phyloP scores from a whole-genome alignment of 2,113 vertebrate species.

The Mormyrus lacerda region DNA sequence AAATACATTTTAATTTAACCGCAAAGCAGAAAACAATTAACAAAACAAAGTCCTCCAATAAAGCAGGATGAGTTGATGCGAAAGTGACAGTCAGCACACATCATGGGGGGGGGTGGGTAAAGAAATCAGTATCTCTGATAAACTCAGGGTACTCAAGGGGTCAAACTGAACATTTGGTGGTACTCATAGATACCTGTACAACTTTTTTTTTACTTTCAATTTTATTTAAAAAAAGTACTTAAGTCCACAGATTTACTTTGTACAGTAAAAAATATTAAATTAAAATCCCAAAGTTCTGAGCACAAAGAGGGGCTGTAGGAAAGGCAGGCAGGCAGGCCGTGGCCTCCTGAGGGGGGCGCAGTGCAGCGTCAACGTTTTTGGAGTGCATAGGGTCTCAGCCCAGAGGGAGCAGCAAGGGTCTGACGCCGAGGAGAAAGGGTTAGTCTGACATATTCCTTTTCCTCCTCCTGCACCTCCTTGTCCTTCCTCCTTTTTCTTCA shows the following conservation, averaged over 20 bases:
- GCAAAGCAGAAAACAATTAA: neutral
- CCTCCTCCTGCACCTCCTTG: neutral
- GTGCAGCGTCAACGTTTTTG: neutral
- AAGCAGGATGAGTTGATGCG: neutral
- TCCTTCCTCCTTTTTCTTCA: neutral
- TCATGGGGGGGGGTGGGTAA: neutral
- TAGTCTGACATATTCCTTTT: neutral
- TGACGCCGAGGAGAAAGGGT: neutral
- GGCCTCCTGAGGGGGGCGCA: neutral
- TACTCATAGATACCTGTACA: conserved; percentile 48
- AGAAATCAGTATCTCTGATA: neutral
- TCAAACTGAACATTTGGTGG: neutral
- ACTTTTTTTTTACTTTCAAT: conserved; percentile 45
- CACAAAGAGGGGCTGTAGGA: conserved; percentile 37
- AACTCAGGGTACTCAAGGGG: neutral
- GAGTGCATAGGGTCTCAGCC: conserved; percentile 18
- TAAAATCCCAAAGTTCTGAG: conserved; percentile 40
- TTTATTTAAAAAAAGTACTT: conserved; percentile 49
- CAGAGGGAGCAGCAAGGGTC: conserved; percentile 18
- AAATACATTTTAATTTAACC: neutral
- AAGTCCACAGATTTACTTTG: conserved; percentile 54
- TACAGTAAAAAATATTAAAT: conserved; percentile 58
- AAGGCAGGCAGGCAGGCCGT: neutral
- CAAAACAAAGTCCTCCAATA: neutral
- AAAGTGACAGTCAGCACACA: neutral